Evolutionary conservation across 2,888 invertebrate species (phyloP), one percentile per base, ranked within the genome.

Genomic region (Chelonus formosanus): DNA sequence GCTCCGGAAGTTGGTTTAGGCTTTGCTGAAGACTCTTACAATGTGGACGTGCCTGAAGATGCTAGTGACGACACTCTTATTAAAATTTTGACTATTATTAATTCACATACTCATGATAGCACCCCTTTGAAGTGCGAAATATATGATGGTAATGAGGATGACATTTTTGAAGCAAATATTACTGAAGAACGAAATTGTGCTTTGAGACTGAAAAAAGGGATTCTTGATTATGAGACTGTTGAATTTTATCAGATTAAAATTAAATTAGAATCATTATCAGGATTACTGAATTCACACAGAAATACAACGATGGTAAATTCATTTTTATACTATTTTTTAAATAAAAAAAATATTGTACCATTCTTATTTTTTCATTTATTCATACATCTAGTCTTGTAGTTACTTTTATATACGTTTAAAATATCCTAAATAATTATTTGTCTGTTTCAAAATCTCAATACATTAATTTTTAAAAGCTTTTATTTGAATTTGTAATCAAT

Each of bases 21-120:
- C 1, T 97, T 97, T 80, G 93, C 93, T 4, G 96, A 96, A 78
- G 93, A 92, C 56, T 88, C 91, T 0, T 96, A 95, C 80, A 92
- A 91, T 57, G 90, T 94, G 1, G 92, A 94, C 67, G 87, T 96
- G 0, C 89, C 91, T 0, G 97, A 97, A 84, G 91, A 94, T 82
- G 88, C 91, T 0, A 85, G 87, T 0, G 87, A 89, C 54, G 90
- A 90, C 10, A 89, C 90, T 3, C 81, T 91, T 10, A 87, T 95
- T 6, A 89, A 92, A 77, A 88, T 88, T 4, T 82, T 95, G 59
- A 90, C 92, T 0, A 89, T 95, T 6, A 88, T 93, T 68, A 93
- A 93, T 80, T 90, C 90, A 73, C 86, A 89, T 70, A 88, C 90
- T 54, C 89, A 90, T 4, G 88, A 89, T 3, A 88, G 89, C 62